Evolutionary conservation across 2,888 invertebrate genomes (phyloP).

Genomic region (Eristalinus sepulchralis): DNA sequence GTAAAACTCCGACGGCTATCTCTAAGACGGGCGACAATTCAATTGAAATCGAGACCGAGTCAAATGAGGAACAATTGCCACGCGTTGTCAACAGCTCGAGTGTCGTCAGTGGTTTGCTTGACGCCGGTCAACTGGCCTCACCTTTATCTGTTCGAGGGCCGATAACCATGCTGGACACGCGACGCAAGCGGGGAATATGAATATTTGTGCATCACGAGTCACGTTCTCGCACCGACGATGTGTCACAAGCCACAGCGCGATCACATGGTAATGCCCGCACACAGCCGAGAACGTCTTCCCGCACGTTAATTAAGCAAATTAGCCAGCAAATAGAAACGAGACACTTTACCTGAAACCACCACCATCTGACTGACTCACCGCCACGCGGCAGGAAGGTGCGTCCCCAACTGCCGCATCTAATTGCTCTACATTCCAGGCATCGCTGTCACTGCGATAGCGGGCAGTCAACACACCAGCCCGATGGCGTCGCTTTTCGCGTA

Average conservation of each 20-base stretch:
- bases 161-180: background rate
- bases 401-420: background rate
- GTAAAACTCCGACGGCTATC: too few species aligned
- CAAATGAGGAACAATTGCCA: background rate
- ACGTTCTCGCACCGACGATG: background rate
- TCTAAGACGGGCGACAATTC: background rate
- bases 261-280: conserved; percentile 18
- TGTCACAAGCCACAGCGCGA: conserved; percentile 4
- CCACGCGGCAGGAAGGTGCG: background rate
- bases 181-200: background rate
- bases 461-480: background rate
- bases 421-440: background rate
- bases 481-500: too few species aligned
- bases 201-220: conserved; percentile 33
- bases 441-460: background rate
- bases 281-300: conserved; percentile 8
- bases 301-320: conserved; percentile 29
- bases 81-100: background rate
- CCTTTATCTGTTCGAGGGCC: conserved; percentile 3
- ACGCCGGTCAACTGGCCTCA: background rate
- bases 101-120: background rate
- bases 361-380: background rate
- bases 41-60: background rate
- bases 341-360: background rate
- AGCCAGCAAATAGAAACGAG: background rate